These are phyloP conservation scores for Drosophila colorata DNA, from an alignment of 2,888 invertebrate species.

Conservation along the genomic window DNA sequence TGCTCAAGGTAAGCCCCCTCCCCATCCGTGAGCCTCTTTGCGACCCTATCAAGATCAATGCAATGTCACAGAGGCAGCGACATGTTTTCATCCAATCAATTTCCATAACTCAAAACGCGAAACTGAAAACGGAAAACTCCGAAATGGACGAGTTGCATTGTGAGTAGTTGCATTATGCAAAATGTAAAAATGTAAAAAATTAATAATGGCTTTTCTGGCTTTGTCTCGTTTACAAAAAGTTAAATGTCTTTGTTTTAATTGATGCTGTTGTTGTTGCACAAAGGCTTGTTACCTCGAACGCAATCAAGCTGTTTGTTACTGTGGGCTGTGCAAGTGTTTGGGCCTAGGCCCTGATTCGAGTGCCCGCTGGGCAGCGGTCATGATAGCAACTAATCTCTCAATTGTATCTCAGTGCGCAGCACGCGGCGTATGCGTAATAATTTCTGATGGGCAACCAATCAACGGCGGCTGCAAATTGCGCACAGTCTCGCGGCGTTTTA, in stretches of 20 bases:
- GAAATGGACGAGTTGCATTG: conserved; percentile 23
- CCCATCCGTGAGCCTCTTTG: not conserved
- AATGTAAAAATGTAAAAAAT: conserved; percentile 37
- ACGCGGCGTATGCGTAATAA: conserved; percentile 56
- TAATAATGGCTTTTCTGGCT: conserved; percentile 11
- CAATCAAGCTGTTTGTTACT: conserved; percentile 45
- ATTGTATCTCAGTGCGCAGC: conserved; percentile 25
- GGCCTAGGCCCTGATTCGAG: conserved; percentile 26
- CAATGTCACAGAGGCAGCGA: conserved; percentile 30
- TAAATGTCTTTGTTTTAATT: conserved; percentile 57
- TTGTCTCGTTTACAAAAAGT: conserved; percentile 43
- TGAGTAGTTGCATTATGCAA: conserved; percentile 49
- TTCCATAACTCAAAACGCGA: conserved; percentile 40
- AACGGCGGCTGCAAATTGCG: conserved; percentile 35
- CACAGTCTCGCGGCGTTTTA: conserved; percentile 45
- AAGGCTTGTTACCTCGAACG: conserved; percentile 35
- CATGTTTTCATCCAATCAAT: conserved; percentile 32
- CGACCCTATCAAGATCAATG: conserved; percentile 36
- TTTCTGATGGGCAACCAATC: conserved; percentile 48
- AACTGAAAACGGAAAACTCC: conserved; percentile 27
- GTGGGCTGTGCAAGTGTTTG: conserved; percentile 21
- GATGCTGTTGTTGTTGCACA: conserved; percentile 23
- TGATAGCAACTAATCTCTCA: conserved; percentile 34
- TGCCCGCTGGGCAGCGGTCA: conserved; percentile 28
- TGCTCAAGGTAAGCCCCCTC: conserved; percentile 24